Conservation (phyloP, 2,888 invertebrate genomes). For the Chloroclysta siterata region DNA sequence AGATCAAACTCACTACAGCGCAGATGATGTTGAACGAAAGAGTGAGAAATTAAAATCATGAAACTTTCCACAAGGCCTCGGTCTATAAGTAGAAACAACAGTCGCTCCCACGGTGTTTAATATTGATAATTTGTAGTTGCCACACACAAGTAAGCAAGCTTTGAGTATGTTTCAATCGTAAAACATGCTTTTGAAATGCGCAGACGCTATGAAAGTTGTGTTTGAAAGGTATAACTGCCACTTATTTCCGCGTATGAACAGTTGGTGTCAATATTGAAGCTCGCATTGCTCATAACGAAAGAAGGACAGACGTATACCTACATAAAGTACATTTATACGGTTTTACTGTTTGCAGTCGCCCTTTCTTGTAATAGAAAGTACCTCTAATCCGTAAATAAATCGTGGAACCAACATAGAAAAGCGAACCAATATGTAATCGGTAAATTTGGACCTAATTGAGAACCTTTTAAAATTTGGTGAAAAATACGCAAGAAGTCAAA, state of each 20-base stretch:
- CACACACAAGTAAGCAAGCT: constrained; percentile 33
- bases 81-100: constrained; percentile 15
- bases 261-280: constrained; percentile 13
- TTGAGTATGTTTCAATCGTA: constrained; percentile 28
- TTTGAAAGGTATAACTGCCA: constrained; percentile 16
- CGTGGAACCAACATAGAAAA: no score
- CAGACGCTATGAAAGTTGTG: constrained; percentile 22
- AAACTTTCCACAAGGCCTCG: constrained; percentile 7
- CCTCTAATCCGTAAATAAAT: background rate
- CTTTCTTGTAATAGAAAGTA: background rate
- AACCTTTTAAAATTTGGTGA: no score
- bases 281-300: constrained; percentile 1
- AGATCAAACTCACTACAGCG: no score
- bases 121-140: constrained; percentile 55
- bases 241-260: constrained; percentile 15
- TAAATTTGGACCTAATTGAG: no score
- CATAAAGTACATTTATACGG: background rate
- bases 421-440: no score
- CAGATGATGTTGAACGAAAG: background rate
- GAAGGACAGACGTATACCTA: background rate
- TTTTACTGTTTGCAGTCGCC: background rate
- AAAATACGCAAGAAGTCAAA: no score
- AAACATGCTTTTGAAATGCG: constrained; percentile 14
- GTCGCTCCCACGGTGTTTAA: constrained; percentile 48
- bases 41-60: background rate